Base-by-base conservation (phyloP, 64 coral and sea anemone species). In the Catalaphyllia jardinei region DNA sequence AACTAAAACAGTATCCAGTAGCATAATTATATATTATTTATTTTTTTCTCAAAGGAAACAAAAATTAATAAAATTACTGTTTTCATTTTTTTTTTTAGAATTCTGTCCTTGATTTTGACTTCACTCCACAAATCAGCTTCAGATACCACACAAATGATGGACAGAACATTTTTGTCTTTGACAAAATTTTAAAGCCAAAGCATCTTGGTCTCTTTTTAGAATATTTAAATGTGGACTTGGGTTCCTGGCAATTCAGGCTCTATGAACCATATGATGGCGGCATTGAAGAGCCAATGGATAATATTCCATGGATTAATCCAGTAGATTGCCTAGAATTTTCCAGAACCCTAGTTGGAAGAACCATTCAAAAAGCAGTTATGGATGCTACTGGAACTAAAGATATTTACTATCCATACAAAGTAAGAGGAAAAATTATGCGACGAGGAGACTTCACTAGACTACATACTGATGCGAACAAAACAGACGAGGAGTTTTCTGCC, bases 381-480 rank as follows among this genome's bases (percentile, higher is more conserved):
- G 91, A 96, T 57, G 83, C 67, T 67, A 31, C 69, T 57, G 87
- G 91, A 59, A 78, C 87, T 24, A 80, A 92, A 29, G 91, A 93
- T 24, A 87, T 93, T 71, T 98, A 98, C 79, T 87, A 92, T 51
- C 96, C 93, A 13, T 98, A 95, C 67, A 79, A 89, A 83, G 93
- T 93, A 1, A 64, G 60, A 33, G 93, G 81, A 52, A 95, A 98
- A 74, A 89, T 98, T 72, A 42, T 95, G 14, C 93, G 96, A 10
- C 83, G 96, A 84, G 96, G 96, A 17, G 94, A 99, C 74, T 88
- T 78, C 25, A 95, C 93, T 8, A 95, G 93, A 27, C 63, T 98
- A 14, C 75, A 79, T 46, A 92, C 60, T 62, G 96, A 98, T 87
- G 93, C 96, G 5, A 93, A 76, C 8, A 86, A 54, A 29, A 89